Conservation (phyloP, 2,797 vertebrate genomes). For the Sebastiscus albofasciatus region DNA sequence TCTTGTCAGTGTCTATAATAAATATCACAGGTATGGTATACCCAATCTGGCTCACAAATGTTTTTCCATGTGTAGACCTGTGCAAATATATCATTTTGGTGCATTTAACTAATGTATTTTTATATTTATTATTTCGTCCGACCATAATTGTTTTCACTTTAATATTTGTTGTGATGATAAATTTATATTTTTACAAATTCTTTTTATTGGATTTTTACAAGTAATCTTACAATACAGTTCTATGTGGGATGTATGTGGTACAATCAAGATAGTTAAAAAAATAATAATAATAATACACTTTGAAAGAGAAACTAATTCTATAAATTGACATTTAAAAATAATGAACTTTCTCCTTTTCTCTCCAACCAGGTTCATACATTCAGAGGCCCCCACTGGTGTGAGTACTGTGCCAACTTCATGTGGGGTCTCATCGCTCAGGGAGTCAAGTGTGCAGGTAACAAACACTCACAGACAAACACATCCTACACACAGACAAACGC, state of each 20-base stretch:
- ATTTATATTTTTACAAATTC: too few relatives aligned
- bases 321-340: neutral
- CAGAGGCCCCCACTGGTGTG: conserved; percentile 95
- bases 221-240: too few relatives aligned
- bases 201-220: too few relatives aligned
- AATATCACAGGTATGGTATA: neutral
- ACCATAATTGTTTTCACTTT: neutral
- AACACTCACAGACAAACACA: neutral
- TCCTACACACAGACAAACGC: neutral
- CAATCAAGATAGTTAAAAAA: too few relatives aligned
- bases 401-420: conserved; percentile 98
- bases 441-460: conserved; percentile 94
- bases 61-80: neutral
- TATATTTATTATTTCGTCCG: neutral
- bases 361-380: conserved; percentile 90
- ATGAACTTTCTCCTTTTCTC: neutral
- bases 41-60: neutral
- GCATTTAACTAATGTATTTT: neutral
- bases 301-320: too few relatives aligned
- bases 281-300: too few relatives aligned
- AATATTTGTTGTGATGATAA: neutral
- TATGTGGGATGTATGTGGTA: too few relatives aligned
- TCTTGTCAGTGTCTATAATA: neutral
- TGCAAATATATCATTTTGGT: neutral
- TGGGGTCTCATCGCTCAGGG: conserved; percentile 98